Conservation (phyloP, 2,888 invertebrate genomes). For the Yponomeuta plumbellus region DNA sequence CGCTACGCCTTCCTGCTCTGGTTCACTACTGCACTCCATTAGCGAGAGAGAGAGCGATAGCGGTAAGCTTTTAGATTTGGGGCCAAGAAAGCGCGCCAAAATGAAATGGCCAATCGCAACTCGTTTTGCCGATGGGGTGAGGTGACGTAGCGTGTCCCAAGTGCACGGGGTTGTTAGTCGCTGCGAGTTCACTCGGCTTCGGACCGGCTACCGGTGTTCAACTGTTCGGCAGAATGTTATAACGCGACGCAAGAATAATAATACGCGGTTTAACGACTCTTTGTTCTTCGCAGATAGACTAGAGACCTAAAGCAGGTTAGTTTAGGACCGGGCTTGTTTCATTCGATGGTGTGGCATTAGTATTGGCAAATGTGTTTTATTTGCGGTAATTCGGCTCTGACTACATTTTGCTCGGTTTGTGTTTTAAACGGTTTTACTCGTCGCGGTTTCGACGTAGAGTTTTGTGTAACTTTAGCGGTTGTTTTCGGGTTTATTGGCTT, state of each 20-base stretch:
- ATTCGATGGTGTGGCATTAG: conserved; percentile 49
- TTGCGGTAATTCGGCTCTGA: conserved; percentile 60
- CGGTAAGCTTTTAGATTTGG: conserved; percentile 41
- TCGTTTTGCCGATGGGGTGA: conserved; percentile 63
- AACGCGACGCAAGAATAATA: conserved; percentile 24
- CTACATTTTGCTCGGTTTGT: conserved; percentile 33
- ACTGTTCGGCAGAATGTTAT: neutral
- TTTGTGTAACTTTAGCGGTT: conserved; percentile 58
- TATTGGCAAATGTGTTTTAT: conserved; percentile 45
- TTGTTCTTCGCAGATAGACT: conserved; percentile 51
- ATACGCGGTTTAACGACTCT: conserved; percentile 55
- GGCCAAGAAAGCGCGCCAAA: conserved; percentile 70
- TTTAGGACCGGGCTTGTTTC: conserved; percentile 43
- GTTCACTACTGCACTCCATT: conserved; percentile 30
- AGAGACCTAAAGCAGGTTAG: conserved; percentile 43
- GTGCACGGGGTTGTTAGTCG: conserved; percentile 67
- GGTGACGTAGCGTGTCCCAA: conserved; percentile 65
- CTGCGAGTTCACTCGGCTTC: conserved; percentile 66
- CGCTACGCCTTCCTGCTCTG: conserved; percentile 48
- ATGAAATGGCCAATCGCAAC: conserved; percentile 51
- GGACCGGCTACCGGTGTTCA: conserved; percentile 51
- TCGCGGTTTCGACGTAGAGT: conserved; percentile 63
- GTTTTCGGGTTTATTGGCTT: conserved; percentile 68
- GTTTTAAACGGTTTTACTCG: conserved; percentile 54
- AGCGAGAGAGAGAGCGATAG: conserved; percentile 43